Conservation (phyloP, 2,797 vertebrate species). For the Hyperoplus lanceolatus region DNA sequence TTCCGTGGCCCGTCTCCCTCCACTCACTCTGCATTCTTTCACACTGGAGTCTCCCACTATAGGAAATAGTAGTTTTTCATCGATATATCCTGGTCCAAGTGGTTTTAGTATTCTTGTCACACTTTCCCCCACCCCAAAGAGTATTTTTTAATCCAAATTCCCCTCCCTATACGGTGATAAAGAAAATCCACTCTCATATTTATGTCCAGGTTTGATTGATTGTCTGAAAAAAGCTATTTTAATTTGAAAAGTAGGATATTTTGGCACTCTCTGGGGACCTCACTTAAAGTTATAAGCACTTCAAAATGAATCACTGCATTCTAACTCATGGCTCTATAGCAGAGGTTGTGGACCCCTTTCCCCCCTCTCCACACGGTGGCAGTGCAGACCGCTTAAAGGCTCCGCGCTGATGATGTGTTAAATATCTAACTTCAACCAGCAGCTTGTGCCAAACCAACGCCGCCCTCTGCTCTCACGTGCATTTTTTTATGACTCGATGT, state of each 20-base stretch:
- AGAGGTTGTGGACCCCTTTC: neutral
- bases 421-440: conserved; percentile 14
- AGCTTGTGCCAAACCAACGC: conserved; percentile 47
- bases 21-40: conserved; percentile 55
- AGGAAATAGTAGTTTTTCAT: conserved; percentile 47
- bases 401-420: neutral
- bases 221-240: conserved; percentile 3
- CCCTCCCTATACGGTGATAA: neutral
- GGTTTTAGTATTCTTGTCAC: conserved; percentile 1
- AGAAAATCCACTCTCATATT: neutral
- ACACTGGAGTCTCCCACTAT: conserved; percentile 26
- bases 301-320: conserved; percentile 20
- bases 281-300: neutral
- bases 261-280: neutral
- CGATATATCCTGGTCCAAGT: conserved; percentile 15
- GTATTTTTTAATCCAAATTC: neutral
- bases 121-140: neutral
- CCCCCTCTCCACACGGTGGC: conserved; percentile 66
- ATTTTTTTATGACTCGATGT: conserved; percentile 67
- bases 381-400: conserved; percentile 40
- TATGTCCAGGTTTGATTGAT: neutral
- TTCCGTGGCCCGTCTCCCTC: conserved; percentile 21
- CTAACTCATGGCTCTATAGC: neutral
- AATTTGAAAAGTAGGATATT: conserved; percentile 17
- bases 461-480: conserved; percentile 60